A percentile compares a stretch with the other conserved stretches of the same genome.
Evolutionary conservation across 2,888 invertebrate genomes (phyloP).

Genomic region (Drosophila melanosoma): DNA sequence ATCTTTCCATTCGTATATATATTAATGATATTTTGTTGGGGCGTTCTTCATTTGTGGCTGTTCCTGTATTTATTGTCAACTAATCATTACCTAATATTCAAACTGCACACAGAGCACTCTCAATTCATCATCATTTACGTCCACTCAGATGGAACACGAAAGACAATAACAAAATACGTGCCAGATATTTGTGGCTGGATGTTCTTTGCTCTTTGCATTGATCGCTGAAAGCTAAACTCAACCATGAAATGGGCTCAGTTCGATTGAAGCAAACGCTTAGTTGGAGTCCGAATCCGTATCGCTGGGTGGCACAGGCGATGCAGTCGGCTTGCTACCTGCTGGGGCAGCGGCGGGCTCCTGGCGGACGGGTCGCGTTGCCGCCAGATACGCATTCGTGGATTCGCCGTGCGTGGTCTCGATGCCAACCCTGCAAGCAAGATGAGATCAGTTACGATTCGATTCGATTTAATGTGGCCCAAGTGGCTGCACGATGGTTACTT

Average conservation of each 20-base stretch:
- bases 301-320: constrained; percentile 85
- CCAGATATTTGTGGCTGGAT: constrained; percentile 16
- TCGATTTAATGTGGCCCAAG: too few species aligned
- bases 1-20: constrained; percentile 4
- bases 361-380: constrained; percentile 87
- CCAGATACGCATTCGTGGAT: constrained; percentile 89
- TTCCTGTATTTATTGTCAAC: constrained; percentile 71
- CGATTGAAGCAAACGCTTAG: constrained; percentile 71
- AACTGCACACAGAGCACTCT: constrained; percentile 33
- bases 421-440: constrained; percentile 88
- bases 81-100: constrained; percentile 63
- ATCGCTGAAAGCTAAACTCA: constrained; percentile 9
- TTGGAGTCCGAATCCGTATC: constrained; percentile 87
- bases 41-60: constrained; percentile 19
- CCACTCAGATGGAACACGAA: constrained; percentile 28
- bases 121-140: constrained; percentile 12
- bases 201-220: background rate
- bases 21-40: constrained; percentile 26
- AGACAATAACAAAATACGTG: constrained; percentile 17
- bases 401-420: constrained; percentile 94
- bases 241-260: constrained; percentile 3
- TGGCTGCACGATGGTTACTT: constrained; percentile 63
- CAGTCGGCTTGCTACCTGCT: constrained; percentile 84
- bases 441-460: background rate
- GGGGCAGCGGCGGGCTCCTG: constrained; percentile 78